Conservation (phyloP, 2,888 invertebrate genomes). For the Dynastes maya region DNA sequence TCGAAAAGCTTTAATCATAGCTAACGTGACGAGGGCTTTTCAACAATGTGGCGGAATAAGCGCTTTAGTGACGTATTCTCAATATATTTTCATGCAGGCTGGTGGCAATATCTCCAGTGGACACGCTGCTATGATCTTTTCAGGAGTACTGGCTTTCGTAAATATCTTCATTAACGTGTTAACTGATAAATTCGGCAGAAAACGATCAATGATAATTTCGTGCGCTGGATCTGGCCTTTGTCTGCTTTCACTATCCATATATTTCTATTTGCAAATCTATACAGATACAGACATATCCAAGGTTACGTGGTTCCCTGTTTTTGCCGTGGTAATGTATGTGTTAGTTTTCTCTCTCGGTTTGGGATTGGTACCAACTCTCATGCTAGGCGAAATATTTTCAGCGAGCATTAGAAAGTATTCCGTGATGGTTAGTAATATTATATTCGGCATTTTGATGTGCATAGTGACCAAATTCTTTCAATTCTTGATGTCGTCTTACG, state of each 20-base stretch:
- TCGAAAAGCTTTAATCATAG: slow-evolving; percentile 61
- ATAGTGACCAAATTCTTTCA: slow-evolving; percentile 63
- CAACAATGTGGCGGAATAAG: slow-evolving; percentile 63
- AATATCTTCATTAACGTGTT: slow-evolving; percentile 56
- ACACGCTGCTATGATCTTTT: slow-evolving; percentile 62
- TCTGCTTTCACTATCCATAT: slow-evolving; percentile 57
- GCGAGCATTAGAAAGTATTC: slow-evolving; percentile 64
- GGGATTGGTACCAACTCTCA: slow-evolving; percentile 62
- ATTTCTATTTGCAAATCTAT: slow-evolving; percentile 60
- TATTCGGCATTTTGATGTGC: slow-evolving; percentile 59
- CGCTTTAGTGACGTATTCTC: slow-evolving; percentile 61
- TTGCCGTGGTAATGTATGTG: slow-evolving; percentile 62
- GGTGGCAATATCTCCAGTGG: slow-evolving; percentile 63
- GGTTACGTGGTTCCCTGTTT: slow-evolving; percentile 63
- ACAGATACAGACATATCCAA: slow-evolving; percentile 56
- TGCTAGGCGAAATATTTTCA: slow-evolving; percentile 64
- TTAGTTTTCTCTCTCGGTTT: slow-evolving; percentile 60
- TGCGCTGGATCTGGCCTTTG: slow-evolving; percentile 57
- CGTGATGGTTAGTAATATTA: slow-evolving; percentile 59
- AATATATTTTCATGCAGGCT: slow-evolving; percentile 64
- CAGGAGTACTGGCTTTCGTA: slow-evolving; percentile 52
- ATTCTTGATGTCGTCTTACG: slow-evolving; percentile 60
- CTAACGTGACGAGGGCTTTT: slow-evolving; percentile 58
- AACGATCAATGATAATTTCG: slow-evolving; percentile 60
- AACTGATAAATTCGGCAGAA: slow-evolving; percentile 53